Conservation (phyloP, 2,113 vertebrate species). For the Hirundichthys speculiger region DNA sequence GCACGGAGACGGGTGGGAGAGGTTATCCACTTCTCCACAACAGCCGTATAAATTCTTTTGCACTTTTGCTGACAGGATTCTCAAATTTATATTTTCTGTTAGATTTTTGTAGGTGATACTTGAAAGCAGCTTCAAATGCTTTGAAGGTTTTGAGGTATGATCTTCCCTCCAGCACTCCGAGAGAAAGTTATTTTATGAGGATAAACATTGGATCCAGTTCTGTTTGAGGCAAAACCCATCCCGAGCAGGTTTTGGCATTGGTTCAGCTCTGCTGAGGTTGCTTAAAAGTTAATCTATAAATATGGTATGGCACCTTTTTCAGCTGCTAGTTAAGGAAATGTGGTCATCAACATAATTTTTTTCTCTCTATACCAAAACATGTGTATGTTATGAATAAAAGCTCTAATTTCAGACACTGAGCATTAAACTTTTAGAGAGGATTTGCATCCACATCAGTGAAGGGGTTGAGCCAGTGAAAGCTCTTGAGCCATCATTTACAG, state of each 20-base stretch:
- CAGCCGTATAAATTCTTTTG: background rate
- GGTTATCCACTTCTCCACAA: too few species aligned
- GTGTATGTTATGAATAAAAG: too few species aligned
- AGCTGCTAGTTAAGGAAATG: background rate
- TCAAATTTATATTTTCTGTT: too few species aligned
- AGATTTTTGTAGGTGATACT: slow-evolving; percentile 10
- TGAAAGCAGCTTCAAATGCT: slow-evolving; percentile 34
- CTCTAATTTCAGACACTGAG: background rate
- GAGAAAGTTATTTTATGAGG: slow-evolving; percentile 41
- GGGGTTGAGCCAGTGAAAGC: background rate
- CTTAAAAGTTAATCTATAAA: slow-evolving; percentile 19
- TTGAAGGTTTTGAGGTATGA: slow-evolving; percentile 41
- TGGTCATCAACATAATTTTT: background rate
- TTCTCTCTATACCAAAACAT: too few species aligned
- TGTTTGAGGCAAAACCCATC: slow-evolving; percentile 51
- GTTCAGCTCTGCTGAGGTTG: slow-evolving; percentile 35
- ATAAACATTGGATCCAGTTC: slow-evolving; percentile 48
- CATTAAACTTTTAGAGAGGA: background rate
- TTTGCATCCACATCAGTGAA: background rate
- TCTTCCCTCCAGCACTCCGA: slow-evolving; percentile 19
- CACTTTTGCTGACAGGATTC: slow-evolving; percentile 11
- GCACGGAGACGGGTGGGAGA: too few species aligned
- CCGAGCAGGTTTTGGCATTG: slow-evolving; percentile 29
- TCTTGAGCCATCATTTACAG: background rate
- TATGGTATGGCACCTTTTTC: slow-evolving; percentile 6